Evolutionary conservation across 1,140 invertebrate genomes (phyloP), one percentile per base, ranked within the genome.

Genomic region (Druon quercuslanigerum): DNA sequence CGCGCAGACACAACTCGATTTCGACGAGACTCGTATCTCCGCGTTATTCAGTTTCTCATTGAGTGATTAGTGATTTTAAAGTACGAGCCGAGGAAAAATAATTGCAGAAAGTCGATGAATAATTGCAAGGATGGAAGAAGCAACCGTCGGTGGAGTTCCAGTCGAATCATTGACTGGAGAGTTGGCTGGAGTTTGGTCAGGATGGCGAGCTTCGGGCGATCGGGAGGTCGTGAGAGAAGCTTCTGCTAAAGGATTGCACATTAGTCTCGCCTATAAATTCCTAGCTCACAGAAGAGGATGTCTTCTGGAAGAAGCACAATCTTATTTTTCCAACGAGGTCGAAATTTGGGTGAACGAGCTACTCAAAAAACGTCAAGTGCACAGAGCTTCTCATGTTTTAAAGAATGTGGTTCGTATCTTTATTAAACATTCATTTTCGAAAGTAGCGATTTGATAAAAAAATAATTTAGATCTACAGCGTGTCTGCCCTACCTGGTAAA

Each of bases 161-260:
- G 56, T 83, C 33, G 88, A 90, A 78, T 87, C 87, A 73, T 72
- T 89, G 33, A 87, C 79, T 46, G 86, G 85, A 70, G 85, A 87
- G 77, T 17, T 82, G 4, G 87, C 85, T 17, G 84, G 79, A n/a
- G 84, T 94, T 81, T 94, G 93, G 93, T 92, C 92, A 54, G 93
- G 92, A 72, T 94, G 93, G 93, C 90, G 92, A 73, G 90, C 87
- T 51, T 91, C 93, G 56, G 91, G 92, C 50, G 90, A 92, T 25
- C 87, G 93, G 83, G 94, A 95, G 86, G 92, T 95, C 51, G 93
- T 93, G 0, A 89, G 94, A 79, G 94, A 95, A 86, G 93, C 94
- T 52, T 94, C 93, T 72, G 92, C 93, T 0, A 95, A 95, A 87
- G 94, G 94, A 16, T 92, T 91, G 56, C 93, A 94, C 82, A 92